These are phyloP conservation scores for Dascillus cervinus DNA, from an alignment of 2,888 invertebrate genomes.

Conservation along the genomic window DNA sequence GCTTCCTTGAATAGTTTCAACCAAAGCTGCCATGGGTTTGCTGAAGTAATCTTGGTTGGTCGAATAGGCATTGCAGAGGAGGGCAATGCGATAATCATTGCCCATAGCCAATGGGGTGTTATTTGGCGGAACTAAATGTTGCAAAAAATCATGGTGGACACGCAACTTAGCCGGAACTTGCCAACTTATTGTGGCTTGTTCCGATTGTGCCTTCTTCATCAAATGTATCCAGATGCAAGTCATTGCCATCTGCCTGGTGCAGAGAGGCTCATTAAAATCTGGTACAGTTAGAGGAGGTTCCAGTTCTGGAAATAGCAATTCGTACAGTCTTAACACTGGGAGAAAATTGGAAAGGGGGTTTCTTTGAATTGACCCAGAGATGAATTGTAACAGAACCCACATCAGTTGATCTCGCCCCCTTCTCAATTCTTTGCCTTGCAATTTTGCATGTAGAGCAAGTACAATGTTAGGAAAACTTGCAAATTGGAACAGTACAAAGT, in stretches of 20 bases:
- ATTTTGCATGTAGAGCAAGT: constrained; percentile 71
- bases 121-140: constrained; percentile 71
- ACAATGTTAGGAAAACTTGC: constrained; percentile 91
- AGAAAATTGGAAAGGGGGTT: constrained; percentile 85
- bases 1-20: constrained; percentile 63
- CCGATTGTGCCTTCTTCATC: constrained; percentile 85
- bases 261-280: constrained; percentile 77
- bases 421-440: constrained; percentile 58
- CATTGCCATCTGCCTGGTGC: constrained; percentile 86
- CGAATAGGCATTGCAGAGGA: constrained; percentile 91
- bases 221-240: constrained; percentile 97
- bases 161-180: constrained; percentile 35
- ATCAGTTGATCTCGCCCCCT: constrained; percentile 96
- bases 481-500: constrained; percentile 90
- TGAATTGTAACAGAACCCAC: constrained; percentile 96
- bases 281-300: constrained; percentile 85
- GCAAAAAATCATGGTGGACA: constrained; percentile 62
- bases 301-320: constrained; percentile 86
- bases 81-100: constrained; percentile 81
- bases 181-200: constrained; percentile 56
- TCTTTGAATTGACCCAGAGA: constrained; percentile 92
- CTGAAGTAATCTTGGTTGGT: constrained; percentile 89
- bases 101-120: constrained; percentile 62
- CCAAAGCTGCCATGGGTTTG: constrained; percentile 85
- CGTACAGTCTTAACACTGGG: constrained; percentile 85